phyloP scores from a whole-genome alignment of 2,888 invertebrate species.

The Ashinkailepas kermadecensis region DNA sequence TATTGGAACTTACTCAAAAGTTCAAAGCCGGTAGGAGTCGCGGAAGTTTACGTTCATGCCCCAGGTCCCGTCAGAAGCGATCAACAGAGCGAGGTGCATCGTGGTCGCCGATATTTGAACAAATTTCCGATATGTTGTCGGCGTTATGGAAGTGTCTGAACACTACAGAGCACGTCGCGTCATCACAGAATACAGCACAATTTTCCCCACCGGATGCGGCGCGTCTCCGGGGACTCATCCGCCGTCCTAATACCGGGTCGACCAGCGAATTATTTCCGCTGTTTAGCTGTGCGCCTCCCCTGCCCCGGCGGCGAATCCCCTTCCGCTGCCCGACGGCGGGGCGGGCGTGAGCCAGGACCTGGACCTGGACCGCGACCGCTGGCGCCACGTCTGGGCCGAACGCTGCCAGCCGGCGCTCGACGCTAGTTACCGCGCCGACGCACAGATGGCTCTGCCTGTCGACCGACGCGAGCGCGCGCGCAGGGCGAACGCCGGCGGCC shows the following conservation, averaged over 20 bases:
- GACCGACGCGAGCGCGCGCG: not conserved
- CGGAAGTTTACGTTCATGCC: not conserved
- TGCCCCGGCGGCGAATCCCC: not conserved
- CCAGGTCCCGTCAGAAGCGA: not conserved
- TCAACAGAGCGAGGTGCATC: not conserved
- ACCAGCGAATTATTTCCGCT: slow-evolving; percentile 11
- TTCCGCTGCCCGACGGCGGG: not conserved
- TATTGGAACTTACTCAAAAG: slow-evolving; percentile 12
- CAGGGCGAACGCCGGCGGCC: not conserved
- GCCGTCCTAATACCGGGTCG: not conserved
- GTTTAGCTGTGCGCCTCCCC: not conserved
- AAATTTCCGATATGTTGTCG: not conserved
- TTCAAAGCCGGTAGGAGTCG: not conserved
- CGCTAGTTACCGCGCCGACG: not conserved
- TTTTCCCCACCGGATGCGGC: not conserved
- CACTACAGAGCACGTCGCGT: not conserved
- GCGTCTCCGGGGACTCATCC: not conserved
- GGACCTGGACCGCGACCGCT: not conserved
- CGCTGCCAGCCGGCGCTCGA: not conserved
- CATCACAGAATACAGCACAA: not conserved
- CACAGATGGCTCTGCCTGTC: not conserved
- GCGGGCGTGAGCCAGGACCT: not conserved
- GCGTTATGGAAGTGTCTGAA: not conserved
- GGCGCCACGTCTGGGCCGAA: not conserved
- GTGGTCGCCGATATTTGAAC: not conserved